Evolutionary conservation across 2,888 invertebrate species (phyloP), one percentile per base, ranked within the genome.

Genomic region (Homarus gammarus): DNA sequence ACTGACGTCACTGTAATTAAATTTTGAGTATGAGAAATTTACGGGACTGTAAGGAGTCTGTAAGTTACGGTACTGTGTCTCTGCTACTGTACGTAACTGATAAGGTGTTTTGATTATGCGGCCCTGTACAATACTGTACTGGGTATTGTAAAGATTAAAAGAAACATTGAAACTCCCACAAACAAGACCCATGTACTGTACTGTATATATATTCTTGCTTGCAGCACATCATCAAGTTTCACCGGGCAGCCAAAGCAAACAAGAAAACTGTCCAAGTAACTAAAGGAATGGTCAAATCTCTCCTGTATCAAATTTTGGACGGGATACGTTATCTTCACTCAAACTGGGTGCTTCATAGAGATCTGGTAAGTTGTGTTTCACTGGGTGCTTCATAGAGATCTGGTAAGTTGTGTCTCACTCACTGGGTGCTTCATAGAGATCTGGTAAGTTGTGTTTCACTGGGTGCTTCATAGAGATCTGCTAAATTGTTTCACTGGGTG

Each of bases 271-370:
- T 99, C 27, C 97, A 98, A 95, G 98, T 98, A 40, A 98, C 98
- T 8, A 98, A 98, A 94, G 98, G 97, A 90, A 99, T 99, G 98
- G 98, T 99, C 0, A 99, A 99, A 94, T 99, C 98, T 92, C 95
- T 99, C 77, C 95, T 99, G 0, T 99, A 98, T 95, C 99, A 99
- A 95, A 99, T 99, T 93, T 95, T 99, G 92, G 99, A 99, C 95
- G 99, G 99, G 75, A 99, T 99, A 94, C 98, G 99, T 94, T 99
- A 99, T 95, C 95, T 99, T 93, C 99, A 99, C 95, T 97, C 98
- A 92, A 99, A 99, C 94, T 99, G 99, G 99, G 99, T 99, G 90
- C 95, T 99, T 85, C 99, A 99, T 94, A 96, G 99, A 94, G 99
- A 99, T 95, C 95, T 99, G 91, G 91, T 91, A 38, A 89, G 90